Percentiles rank a stretch among this genome's conserved stretches.
Evolutionary conservation across 1,140 invertebrate species (phyloP).

Genomic region (Bicyclus anynana): DNA sequence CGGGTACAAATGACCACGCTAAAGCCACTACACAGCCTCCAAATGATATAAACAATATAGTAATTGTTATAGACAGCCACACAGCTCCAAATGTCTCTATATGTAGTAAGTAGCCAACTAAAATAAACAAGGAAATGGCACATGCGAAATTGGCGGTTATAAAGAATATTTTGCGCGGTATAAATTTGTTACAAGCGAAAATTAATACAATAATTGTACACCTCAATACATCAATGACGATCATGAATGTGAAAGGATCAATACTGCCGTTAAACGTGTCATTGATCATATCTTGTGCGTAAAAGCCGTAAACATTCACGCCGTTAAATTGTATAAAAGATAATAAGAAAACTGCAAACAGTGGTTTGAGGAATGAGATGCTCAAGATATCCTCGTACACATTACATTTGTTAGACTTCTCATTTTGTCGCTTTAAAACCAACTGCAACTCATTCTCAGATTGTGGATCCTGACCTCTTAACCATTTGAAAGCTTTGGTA

Average conservation of each 20-base stretch:
- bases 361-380: conserved; percentile 32
- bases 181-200: conserved; percentile 33
- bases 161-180: conserved; percentile 38
- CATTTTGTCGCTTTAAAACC: conserved; percentile 33
- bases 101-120: conserved; percentile 35
- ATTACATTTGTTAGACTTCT: conserved; percentile 19
- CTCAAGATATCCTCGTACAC: conserved; percentile 29
- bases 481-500: conserved; percentile 33
- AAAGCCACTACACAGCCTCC: conserved; percentile 35
- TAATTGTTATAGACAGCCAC: conserved; percentile 41
- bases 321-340: conserved; percentile 40
- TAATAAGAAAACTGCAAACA: conserved; percentile 27
- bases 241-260: conserved; percentile 35
- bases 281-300: conserved; percentile 45
- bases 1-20: conserved; percentile 49
- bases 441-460: conserved; percentile 35
- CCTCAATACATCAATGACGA: conserved; percentile 35
- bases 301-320: conserved; percentile 42
- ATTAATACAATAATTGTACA: conserved; percentile 29
- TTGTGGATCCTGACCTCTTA: conserved; percentile 30
- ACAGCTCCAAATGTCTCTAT: conserved; percentile 20
- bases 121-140: conserved; percentile 26
- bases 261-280: conserved; percentile 37
- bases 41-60: conserved; percentile 40
- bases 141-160: conserved; percentile 33